Conservation (phyloP, 2,888 invertebrate species). For the Dicroscelio sp. region DNA sequence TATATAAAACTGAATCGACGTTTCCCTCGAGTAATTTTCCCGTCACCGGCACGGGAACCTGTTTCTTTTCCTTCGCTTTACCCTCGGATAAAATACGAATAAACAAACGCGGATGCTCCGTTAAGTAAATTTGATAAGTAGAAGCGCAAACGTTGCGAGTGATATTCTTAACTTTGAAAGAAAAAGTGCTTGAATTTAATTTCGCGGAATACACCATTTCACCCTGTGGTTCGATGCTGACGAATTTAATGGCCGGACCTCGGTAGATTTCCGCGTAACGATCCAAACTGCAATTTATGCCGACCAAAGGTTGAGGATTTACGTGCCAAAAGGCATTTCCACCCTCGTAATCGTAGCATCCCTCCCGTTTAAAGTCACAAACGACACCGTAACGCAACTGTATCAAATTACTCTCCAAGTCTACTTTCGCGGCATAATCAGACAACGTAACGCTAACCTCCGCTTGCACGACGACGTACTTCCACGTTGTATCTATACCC, state of each 20-base stretch:
- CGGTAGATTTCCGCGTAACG: slow-evolving; percentile 75
- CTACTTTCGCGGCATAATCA: slow-evolving; percentile 19
- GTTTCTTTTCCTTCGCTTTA: background rate
- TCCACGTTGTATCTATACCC: slow-evolving; percentile 77
- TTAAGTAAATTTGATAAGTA: background rate
- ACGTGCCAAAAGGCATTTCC: slow-evolving; percentile 60
- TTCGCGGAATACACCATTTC: background rate
- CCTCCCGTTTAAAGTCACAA: background rate
- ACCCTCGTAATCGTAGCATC: slow-evolving; percentile 59
- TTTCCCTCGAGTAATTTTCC: slow-evolving; percentile 17
- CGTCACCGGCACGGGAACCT: no score
- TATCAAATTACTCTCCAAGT: slow-evolving; percentile 44
- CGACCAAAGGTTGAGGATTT: slow-evolving; percentile 28
- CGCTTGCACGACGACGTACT: slow-evolving; percentile 69
- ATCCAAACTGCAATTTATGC: slow-evolving; percentile 51
- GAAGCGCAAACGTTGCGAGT: background rate
- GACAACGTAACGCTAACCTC: slow-evolving; percentile 33
- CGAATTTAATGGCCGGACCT: slow-evolving; percentile 59
- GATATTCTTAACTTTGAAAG: no score
- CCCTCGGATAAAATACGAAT: no score
- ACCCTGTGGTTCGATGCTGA: background rate
- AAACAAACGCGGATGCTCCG: slow-evolving; percentile 20
- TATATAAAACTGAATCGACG: slow-evolving; percentile 77
- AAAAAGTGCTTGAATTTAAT: background rate
- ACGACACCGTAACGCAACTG: slow-evolving; percentile 22